Evolutionary conservation across 2,113 vertebrate species (phyloP).

Genomic region (Centropus bengalensis): DNA sequence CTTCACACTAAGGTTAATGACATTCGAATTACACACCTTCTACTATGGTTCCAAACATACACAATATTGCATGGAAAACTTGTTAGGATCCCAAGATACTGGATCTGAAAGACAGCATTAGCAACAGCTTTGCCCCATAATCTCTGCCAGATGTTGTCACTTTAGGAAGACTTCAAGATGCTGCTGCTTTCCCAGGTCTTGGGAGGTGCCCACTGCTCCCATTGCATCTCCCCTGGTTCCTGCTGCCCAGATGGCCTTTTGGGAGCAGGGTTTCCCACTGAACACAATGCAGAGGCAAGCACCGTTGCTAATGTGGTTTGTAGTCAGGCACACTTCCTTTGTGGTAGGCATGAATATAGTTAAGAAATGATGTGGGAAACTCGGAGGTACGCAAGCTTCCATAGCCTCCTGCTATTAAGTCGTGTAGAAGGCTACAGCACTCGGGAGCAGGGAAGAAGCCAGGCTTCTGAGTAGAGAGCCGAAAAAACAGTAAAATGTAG

Average conservation of each 20-base stretch:
- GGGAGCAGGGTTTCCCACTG: slow-evolving; percentile 74
- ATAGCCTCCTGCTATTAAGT: neutral
- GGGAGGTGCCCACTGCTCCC: neutral
- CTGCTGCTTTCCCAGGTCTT: neutral
- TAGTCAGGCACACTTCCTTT: slow-evolving; percentile 86
- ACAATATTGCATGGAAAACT: neutral
- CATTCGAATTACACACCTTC: neutral
- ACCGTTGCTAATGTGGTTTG: slow-evolving; percentile 79
- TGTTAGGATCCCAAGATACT: neutral
- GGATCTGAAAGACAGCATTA: neutral
- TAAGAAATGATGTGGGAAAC: slow-evolving; percentile 81
- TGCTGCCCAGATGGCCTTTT: slow-evolving; percentile 86
- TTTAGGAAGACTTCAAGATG: neutral
- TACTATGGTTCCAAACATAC: neutral
- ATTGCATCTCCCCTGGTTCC: neutral
- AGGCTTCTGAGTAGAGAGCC: neutral
- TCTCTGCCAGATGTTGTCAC: slow-evolving; percentile 70
- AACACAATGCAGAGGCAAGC: slow-evolving; percentile 79
- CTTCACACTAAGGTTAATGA: neutral
- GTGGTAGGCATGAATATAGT: slow-evolving; percentile 71
- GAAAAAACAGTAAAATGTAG: neutral
- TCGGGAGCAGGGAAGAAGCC: neutral
- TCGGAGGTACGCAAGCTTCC: neutral
- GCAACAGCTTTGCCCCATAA: neutral
- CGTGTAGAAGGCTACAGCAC: neutral